Base-by-base conservation (phyloP, 2,888 invertebrate genomes). In the Marronus borbonicus region DNA sequence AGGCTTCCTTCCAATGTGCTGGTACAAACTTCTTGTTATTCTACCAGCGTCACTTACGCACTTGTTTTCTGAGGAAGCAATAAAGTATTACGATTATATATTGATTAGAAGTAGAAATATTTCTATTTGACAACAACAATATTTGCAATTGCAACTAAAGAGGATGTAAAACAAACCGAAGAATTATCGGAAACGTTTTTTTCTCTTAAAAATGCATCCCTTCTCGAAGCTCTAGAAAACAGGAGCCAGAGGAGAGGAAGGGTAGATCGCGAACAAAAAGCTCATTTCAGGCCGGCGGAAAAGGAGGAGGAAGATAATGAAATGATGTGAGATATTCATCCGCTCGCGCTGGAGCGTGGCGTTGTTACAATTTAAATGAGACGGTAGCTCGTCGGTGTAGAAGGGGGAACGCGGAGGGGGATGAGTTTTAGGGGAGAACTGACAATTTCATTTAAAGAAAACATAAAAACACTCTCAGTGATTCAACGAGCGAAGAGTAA, bases 401-500 rank as follows among this genome's bases (percentile, higher is more conserved):
- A 36, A 5, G 31, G 31, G 31, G 31, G 1, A 24, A 24, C 24
- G 24, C 24, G 24, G 24, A 5, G 31, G 31, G 5, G 31, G 31
- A 5, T 5, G 31, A 36, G 31, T 0, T 36, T 36, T 36, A n/a
- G 7, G 84, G 85, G 70, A 36, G 70, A 85, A 81, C 85, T 85
- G 85, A 85, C 86, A 87, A 86, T 87, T 87, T 86, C 86, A 86
- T 87, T 86, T 84, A 84, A 84, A 85, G 81, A 82, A 84, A 86
- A 87, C 87, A 86, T 86, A 87, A 87, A 87, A 87, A 87, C 86
- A 86, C 86, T 86, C 86, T 87, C 55, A 55, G n/a, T 14, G 44
- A 44, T 12, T 55, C 31, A n/a, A n/a, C 55, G 55, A 20, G 17
- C 55, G 55, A 20, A 55, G 55, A 55, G 55, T 5, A n/a, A 12